Conservation (phyloP, 2,888 invertebrate genomes). For the Flexamia atlantica region DNA sequence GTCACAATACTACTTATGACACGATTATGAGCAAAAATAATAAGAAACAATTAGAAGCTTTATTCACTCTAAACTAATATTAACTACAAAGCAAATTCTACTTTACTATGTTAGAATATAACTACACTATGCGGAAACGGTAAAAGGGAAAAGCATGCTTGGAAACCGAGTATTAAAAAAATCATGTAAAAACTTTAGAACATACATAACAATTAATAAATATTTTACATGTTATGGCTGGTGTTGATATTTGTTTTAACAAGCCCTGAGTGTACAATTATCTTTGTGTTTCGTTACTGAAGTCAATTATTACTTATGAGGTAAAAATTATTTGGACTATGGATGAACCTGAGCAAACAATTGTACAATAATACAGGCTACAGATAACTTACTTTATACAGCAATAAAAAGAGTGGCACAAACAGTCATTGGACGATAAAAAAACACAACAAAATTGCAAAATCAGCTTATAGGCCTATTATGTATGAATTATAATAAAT, state of each 20-base stretch:
- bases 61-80: conserved; percentile 26
- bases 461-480: too few species aligned
- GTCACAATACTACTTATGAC: background rate
- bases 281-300: background rate
- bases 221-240: background rate
- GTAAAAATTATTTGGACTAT: conserved; percentile 35
- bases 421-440: too few species aligned
- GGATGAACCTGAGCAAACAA: conserved; percentile 3
- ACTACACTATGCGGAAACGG: background rate
- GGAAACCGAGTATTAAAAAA: background rate
- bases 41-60: background rate
- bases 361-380: background rate
- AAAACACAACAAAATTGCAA: too few species aligned
- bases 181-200: conserved; percentile 1
- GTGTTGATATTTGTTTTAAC: background rate
- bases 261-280: background rate
- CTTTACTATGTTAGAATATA: conserved; percentile 18
- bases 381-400: background rate
- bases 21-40: background rate
- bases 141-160: background rate
- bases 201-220: background rate
- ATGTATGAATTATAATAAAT: too few species aligned
- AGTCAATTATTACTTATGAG: background rate
- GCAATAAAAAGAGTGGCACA: too few species aligned
- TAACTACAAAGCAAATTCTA: conserved; percentile 32